Percentiles rank a stretch among this genome's conserved stretches.
Evolutionary conservation across 2,113 vertebrate species (phyloP).

Genomic region (Oryctolagus cuniculus): mOryCun1.1 NC_091444.1:95397001-95397500

Average conservation of each 20-base stretch:
- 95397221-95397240: background rate
- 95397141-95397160: background rate
- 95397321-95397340: too few relatives aligned
- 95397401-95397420: too few relatives aligned
- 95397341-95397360: too few relatives aligned
- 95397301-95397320: background rate
- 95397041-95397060: rapidly evolving
- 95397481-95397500: too few relatives aligned
- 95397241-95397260: background rate
- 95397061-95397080: background rate
- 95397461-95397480: too few relatives aligned
- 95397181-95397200: background rate
- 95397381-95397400: too few relatives aligned
- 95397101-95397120: background rate
- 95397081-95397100: background rate
- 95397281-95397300: background rate
- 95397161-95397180: background rate
- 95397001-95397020: background rate
- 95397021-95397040: background rate
- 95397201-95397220: background rate
- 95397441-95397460: too few relatives aligned
- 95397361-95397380: too few relatives aligned
- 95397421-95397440: too few relatives aligned
- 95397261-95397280: background rate
- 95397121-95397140: too few relatives aligned